Conservation (phyloP, 2,113 vertebrate species). For the Corythornis madagascariensis region DNA sequence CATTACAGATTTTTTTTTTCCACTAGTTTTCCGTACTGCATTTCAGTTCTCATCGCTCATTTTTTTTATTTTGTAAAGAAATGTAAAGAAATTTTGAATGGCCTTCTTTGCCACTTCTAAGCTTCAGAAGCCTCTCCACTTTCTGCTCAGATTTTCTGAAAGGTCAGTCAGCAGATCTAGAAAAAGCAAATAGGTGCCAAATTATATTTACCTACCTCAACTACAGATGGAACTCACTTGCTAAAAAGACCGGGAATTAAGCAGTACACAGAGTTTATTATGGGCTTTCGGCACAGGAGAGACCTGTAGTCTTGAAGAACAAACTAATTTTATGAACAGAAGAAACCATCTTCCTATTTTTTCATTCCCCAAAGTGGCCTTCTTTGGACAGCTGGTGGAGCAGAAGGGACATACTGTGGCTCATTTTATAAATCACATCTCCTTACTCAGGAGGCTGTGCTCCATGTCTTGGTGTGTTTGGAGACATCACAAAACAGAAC, state of each 20-base stretch:
- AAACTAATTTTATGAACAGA: neutral
- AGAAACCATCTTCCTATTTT: neutral
- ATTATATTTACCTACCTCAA: neutral
- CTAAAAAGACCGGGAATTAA: neutral
- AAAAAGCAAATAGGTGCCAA: neutral
- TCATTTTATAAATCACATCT: slow-evolving; percentile 43
- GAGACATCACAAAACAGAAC: neutral
- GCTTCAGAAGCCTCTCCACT: neutral
- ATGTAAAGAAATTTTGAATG: neutral
- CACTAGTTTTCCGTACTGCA: neutral
- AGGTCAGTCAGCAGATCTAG: neutral
- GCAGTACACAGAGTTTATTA: neutral
- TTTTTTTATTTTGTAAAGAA: neutral
- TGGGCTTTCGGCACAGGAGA: neutral
- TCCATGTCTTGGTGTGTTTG: neutral
- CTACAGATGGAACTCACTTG: neutral
- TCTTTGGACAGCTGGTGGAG: slow-evolving; percentile 43
- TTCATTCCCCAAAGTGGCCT: fast-evolving
- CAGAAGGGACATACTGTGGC: slow-evolving; percentile 69
- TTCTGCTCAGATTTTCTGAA: neutral
- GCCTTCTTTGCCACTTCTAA: neutral
- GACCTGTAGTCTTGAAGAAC: neutral
- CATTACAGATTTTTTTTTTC: neutral
- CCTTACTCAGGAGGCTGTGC: neutral
- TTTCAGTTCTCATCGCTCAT: neutral